These are phyloP conservation scores for Osmerus eperlanus DNA, from an alignment of 2,113 vertebrate species.

Conservation along the genomic window DNA sequence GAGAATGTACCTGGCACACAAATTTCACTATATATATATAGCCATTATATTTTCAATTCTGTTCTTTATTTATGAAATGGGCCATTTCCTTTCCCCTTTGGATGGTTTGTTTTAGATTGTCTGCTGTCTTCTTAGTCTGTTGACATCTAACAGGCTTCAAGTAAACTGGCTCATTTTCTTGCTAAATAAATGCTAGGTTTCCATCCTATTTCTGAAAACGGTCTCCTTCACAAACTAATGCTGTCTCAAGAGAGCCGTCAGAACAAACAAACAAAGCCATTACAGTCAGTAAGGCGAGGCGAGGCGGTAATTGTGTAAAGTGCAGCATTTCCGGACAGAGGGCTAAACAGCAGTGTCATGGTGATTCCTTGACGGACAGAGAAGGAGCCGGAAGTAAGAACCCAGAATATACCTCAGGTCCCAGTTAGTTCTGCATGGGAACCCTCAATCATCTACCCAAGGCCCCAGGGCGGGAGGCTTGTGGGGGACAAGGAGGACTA, in stretches of 20 bases:
- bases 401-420: conserved; percentile 22
- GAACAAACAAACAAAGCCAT: conserved; percentile 17
- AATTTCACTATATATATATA: not conserved
- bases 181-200: not conserved
- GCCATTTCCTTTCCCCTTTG: too few relatives aligned
- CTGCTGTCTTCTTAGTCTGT: too few relatives aligned
- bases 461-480: conserved; percentile 57
- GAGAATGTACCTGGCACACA: not conserved
- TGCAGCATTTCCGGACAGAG: conserved; percentile 25
- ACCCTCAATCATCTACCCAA: conserved; percentile 51
- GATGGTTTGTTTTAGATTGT: too few relatives aligned
- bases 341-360: not conserved
- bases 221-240: not conserved
- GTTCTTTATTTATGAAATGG: too few relatives aligned
- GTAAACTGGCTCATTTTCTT: conserved; percentile 13
- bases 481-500: conserved; percentile 71
- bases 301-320: conserved; percentile 13
- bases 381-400: not conserved
- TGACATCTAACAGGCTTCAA: conserved; percentile 14
- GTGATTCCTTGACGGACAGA: too few relatives aligned
- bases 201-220: conserved; percentile 13
- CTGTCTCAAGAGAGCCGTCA: conserved; percentile 11
- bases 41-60: too few relatives aligned
- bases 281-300: conserved; percentile 6
- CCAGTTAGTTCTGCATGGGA: conserved; percentile 55